Base-by-base conservation (phyloP, 2,888 invertebrate species). In the Papilio elwesi region DNA sequence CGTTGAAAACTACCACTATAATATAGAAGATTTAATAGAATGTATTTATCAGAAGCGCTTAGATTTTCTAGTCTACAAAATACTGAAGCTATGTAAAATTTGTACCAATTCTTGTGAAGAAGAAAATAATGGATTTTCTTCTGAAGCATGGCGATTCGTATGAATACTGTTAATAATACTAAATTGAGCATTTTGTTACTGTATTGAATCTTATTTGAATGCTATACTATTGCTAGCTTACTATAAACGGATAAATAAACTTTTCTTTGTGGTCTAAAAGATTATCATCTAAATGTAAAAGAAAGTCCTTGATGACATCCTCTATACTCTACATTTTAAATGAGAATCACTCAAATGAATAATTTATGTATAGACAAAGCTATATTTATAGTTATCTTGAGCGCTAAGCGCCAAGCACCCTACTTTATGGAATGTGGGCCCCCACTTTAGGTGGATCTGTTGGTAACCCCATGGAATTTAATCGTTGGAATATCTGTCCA, bases 361-460 rank as follows among this genome's bases (percentile, higher is more conserved):
- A 43, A 43, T 62, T 62, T 55, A 9, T 48, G 55, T 68, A 59
- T 12, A 62, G 48, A 59, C 62, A 49, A 59, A 59, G 38, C 36
- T 38, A 38, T 55, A 57, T 43, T 62, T 43, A 62, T 62, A 62
- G 59, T 43, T 62, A 62, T 43, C 15, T 62, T 2, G 9, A 15
- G 8, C 38, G 43, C n/a, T 15, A n/a, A 43, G 15, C 2, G 59
- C 15, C 49, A 36, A 47, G 36, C 62, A 69, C 69, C 62, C 62
- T 69, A 62, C 62, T 48, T 62, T 69, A 62, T 38, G 69, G 69
- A 69, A 69, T 69, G 69, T 69, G 69, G 59, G 62, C 38, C 68
- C 49, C 69, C 62, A 38, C 51, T 69, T 62, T 69, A 62, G 51
- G 16, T 62, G 36, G 62, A 51, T 69, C 69, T 62, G 43, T 62